Evolutionary conservation across 2,888 invertebrate genomes (phyloP).

Genomic region (Peribatodes rhomboidaria): DNA sequence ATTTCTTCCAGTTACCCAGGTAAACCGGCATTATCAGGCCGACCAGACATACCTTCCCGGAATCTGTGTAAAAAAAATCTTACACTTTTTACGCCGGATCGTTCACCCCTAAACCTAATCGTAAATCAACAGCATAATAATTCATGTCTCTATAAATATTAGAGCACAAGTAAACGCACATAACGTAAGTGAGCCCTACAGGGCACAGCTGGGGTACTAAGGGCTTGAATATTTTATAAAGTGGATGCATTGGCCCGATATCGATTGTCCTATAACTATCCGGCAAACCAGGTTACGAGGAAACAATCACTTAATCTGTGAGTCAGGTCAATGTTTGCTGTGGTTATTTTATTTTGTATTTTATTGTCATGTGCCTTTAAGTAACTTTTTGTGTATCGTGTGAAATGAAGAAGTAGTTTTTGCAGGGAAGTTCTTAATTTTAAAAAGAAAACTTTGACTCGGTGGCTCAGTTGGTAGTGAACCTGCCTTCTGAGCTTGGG

Average conservation of each 20-base stretch:
- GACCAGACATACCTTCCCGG: background rate
- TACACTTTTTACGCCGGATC: background rate
- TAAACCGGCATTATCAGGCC: background rate
- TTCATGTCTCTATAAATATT: constrained; percentile 47
- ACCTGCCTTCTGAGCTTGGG: no score
- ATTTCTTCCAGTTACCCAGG: no score
- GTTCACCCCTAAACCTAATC: constrained; percentile 27
- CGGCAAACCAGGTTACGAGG: background rate
- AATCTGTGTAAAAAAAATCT: background rate
- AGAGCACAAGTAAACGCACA: constrained; percentile 37
- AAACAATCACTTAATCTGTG: background rate
- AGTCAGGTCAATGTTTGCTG: background rate
- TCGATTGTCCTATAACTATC: constrained; percentile 23
- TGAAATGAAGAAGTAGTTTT: no score
- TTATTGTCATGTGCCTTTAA: no score
- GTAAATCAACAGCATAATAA: constrained; percentile 45
- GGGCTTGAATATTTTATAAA: constrained; percentile 21
- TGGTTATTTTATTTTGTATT: background rate
- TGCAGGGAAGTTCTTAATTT: no score
- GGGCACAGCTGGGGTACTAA: constrained; percentile 22
- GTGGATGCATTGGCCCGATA: constrained; percentile 18
- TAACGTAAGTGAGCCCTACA: constrained; percentile 30
- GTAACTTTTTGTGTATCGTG: no score
- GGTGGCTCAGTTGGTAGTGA: no score
- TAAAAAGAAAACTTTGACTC: no score